These are phyloP conservation scores for Triops longicaudatus DNA, from an alignment of 1,140 invertebrate species.

Conservation along the genomic window DNA sequence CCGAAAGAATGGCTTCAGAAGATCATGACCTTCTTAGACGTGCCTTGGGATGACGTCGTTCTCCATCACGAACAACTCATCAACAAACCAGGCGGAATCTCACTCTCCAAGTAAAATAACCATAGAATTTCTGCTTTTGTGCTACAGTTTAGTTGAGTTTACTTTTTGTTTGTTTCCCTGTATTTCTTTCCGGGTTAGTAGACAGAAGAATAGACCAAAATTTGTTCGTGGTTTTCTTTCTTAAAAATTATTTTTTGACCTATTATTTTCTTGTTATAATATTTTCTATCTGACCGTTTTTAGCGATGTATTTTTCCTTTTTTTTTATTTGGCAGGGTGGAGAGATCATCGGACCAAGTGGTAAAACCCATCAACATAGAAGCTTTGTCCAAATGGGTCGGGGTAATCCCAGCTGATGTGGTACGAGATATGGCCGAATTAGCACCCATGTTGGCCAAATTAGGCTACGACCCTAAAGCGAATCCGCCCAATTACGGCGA, in stretches of 20 bases:
- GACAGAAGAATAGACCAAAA: too few species aligned
- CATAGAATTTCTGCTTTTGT: background rate
- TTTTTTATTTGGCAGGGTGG: slow-evolving; percentile 61
- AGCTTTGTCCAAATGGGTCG: slow-evolving; percentile 94
- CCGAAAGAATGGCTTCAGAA: slow-evolving; percentile 80
- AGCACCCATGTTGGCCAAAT: slow-evolving; percentile 78
- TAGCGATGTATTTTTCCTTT: too few species aligned
- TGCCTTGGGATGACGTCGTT: slow-evolving; percentile 92
- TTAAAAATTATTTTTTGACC: too few species aligned
- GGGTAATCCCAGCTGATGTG: slow-evolving; percentile 81
- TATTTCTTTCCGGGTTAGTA: too few species aligned
- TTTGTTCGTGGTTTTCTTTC: too few species aligned
- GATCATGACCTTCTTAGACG: slow-evolving; percentile 81
- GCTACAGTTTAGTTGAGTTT: too few species aligned
- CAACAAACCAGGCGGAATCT: slow-evolving; percentile 88
- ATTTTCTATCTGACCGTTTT: too few species aligned
- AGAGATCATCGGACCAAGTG: slow-evolving; percentile 96
- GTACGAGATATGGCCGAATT: slow-evolving; percentile 79
- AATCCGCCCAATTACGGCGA: slow-evolving; percentile 89
- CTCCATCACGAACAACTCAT: slow-evolving; percentile 96
- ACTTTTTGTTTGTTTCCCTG: too few species aligned
- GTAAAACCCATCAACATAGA: slow-evolving; percentile 96
- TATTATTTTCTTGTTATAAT: too few species aligned
- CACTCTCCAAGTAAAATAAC: slow-evolving; percentile 71
- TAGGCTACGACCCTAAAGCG: slow-evolving; percentile 88